Evolutionary conservation across 1,140 invertebrate species (phyloP).

Genomic region (Agrypnia vestita): DNA sequence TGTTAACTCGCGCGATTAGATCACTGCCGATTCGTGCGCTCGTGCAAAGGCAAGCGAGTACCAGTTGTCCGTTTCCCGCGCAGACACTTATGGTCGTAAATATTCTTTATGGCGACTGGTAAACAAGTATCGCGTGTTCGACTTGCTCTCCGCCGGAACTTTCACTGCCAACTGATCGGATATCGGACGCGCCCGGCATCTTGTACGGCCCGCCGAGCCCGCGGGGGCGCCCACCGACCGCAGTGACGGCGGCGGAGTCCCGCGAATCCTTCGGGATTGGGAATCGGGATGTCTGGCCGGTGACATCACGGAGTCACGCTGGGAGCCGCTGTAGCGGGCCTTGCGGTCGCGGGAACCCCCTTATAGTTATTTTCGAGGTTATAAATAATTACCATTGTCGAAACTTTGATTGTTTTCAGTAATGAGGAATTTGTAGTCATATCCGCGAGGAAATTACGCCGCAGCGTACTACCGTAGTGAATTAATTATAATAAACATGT

Average conservation of each 20-base stretch:
- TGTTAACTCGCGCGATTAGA: slow-evolving; percentile 25
- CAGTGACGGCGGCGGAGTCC: slow-evolving; percentile 7
- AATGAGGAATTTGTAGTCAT: no score
- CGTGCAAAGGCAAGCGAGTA: neutral
- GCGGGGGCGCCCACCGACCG: slow-evolving; percentile 13
- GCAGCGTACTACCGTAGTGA: no score
- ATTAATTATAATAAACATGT: no score
- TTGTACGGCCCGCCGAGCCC: neutral
- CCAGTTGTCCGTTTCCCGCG: neutral
- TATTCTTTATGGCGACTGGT: slow-evolving; percentile 17
- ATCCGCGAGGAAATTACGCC: no score
- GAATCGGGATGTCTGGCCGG: neutral
- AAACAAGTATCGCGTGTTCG: neutral
- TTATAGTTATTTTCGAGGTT: no score
- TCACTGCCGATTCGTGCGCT: slow-evolving; percentile 11
- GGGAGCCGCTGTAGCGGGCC: no score
- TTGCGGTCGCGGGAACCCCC: no score
- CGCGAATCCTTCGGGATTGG: slow-evolving; percentile 27
- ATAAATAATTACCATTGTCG: no score
- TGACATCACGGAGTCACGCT: no score
- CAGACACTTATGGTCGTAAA: neutral
- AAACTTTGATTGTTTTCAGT: no score
- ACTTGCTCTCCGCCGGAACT: neutral
- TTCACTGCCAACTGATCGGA: slow-evolving; percentile 29
- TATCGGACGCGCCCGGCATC: neutral